Evolutionary conservation across 2,888 invertebrate genomes (phyloP), one percentile per base, ranked within the genome.

Genomic region (Exephanes ischioxanthus): DNA sequence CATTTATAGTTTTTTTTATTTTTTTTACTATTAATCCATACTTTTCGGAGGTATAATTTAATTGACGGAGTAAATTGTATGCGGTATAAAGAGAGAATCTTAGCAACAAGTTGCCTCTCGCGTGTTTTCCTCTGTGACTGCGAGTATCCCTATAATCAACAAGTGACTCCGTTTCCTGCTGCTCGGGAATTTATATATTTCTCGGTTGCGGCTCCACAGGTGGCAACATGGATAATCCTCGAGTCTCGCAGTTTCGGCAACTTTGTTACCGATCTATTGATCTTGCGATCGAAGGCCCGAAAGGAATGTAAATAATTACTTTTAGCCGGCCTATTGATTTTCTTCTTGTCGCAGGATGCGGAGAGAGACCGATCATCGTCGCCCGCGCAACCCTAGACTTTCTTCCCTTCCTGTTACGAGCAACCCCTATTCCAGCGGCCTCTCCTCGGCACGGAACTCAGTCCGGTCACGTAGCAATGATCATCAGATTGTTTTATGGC

Each of bases 21-120:
- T 55, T 55, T 9, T 19, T 55, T 22, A 55, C n/a, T 61, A 30
- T 14, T 0, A 33, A 16, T 33, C 19, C 68, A 70, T 6, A 14
- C 16, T 58, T 58, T 73, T 73, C 26, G 22, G 26, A 55, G 14
- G 11, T 73, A 73, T 37, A n/a, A 58, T 16, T 72, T 22, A 14
- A 26, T 33, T 16, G n/a, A 58, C 9, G n/a, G 16, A 66, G 41
- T 41, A 77, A 37, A 70, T 19, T 37, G 19, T 63, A 26, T 58
- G 26, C n/a, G 26, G 67, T 11, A 55, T 68, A 0, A 58, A 73
- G 48, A 80, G 51, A 41, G 14, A 72, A 53, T 48, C 37, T 89
- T 91, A 91, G 92, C 92, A 92, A 92, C 92, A 92, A 92, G 92
- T 92, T 90, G 91, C 88, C 84, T 87, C 88, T 88, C 84, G 87